Evolutionary conservation across 2,888 invertebrate genomes (phyloP).

Genomic region (Marronus borbonicus): DNA sequence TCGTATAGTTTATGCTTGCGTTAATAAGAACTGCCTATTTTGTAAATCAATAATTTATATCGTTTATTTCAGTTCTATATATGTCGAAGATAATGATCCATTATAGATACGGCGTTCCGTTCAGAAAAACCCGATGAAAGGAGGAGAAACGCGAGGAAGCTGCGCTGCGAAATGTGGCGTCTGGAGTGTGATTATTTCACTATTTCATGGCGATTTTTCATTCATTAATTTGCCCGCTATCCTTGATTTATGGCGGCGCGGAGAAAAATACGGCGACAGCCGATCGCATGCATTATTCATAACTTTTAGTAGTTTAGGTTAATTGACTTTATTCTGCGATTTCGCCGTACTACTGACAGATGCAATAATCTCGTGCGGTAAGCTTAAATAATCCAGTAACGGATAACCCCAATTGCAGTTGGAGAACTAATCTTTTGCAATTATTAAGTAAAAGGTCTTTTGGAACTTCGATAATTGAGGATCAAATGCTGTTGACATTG

Average conservation of each 20-base stretch:
- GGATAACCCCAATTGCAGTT: too few species aligned
- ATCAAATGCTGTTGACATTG: too few species aligned
- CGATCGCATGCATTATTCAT: background rate
- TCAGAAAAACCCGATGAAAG: background rate
- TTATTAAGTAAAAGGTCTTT: background rate
- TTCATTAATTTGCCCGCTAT: slow-evolving; percentile 21
- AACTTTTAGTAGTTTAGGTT: slow-evolving; percentile 23
- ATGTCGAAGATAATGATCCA: slow-evolving; percentile 32
- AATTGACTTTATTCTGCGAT: slow-evolving; percentile 16
- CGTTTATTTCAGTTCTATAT: slow-evolving; percentile 23
- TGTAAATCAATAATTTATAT: slow-evolving; percentile 37
- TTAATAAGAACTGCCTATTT: slow-evolving; percentile 21
- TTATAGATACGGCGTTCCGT: background rate
- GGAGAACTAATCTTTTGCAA: background rate
- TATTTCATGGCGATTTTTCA: slow-evolving; percentile 24
- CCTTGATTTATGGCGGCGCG: slow-evolving; percentile 8
- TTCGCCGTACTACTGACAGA: background rate
- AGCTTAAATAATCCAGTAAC: too few species aligned
- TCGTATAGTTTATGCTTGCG: background rate
- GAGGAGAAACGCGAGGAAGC: background rate
- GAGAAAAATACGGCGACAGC: slow-evolving; percentile 23
- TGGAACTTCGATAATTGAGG: too few species aligned
- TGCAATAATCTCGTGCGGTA: background rate
- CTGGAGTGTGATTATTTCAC: slow-evolving; percentile 34
- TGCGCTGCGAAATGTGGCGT: background rate